A percentile compares a stretch with the other conserved stretches of the same genome.
These are phyloP conservation scores for Gadus chalcogrammus DNA, from an alignment of 2,113 vertebrate species.

Conservation along the genomic window DNA sequence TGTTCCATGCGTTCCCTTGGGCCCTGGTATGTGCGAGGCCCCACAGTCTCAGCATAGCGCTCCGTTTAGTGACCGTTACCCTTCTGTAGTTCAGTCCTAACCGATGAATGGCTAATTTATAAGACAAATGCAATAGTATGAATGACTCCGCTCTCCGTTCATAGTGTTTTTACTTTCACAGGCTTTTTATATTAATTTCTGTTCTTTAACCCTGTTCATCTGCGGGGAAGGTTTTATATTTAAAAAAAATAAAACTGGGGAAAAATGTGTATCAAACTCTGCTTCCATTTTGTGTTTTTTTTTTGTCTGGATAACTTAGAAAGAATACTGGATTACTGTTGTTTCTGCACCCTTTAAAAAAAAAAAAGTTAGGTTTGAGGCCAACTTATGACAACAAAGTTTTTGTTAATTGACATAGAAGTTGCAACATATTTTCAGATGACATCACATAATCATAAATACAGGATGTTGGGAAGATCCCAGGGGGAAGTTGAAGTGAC, in stretches of 20 bases:
- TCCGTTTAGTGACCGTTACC: constrained; percentile 1
- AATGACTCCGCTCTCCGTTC: constrained; percentile 40
- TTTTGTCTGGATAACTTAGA: too few species aligned
- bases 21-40: constrained; percentile 1
- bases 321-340: too few species aligned
- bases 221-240: constrained; percentile 71
- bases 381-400: too few species aligned
- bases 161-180: constrained; percentile 29
- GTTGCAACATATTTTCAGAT: too few species aligned
- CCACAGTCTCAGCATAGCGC: constrained; percentile 13
- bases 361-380: too few species aligned
- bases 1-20: background rate
- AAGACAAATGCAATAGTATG: constrained; percentile 30
- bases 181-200: constrained; percentile 42
- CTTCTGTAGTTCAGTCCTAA: constrained; percentile 16
- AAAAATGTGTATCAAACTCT: constrained; percentile 40
- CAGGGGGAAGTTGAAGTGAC: too few species aligned
- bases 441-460: too few species aligned
- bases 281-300: constrained; percentile 22
- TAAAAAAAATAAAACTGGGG: constrained; percentile 63
- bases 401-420: too few species aligned
- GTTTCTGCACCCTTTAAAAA: too few species aligned
- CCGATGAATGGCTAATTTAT: constrained; percentile 18
- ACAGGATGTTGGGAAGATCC: too few species aligned
- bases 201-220: constrained; percentile 48